Conservation (phyloP, 2,797 vertebrate species). For the Diplodus sargus region DNA sequence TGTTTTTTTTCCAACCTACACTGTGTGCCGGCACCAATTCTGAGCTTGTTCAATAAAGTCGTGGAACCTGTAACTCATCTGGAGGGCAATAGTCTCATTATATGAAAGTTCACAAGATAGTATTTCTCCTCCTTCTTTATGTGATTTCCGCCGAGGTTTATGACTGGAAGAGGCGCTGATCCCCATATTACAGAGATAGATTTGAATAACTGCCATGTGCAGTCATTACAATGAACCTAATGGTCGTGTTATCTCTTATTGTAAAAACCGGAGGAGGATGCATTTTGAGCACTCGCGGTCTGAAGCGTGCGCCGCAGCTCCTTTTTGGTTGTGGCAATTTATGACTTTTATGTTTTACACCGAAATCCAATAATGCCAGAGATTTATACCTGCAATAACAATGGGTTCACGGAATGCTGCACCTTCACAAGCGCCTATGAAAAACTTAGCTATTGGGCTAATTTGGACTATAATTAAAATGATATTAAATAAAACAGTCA, state of each 20-base stretch:
- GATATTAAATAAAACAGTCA: conserved; percentile 17
- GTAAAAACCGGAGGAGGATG: conserved; percentile 31
- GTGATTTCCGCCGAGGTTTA: conserved; percentile 52
- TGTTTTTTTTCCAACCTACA: conserved; percentile 2
- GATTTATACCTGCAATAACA: conserved; percentile 59
- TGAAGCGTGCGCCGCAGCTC: conserved; percentile 14
- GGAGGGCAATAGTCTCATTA: conserved; percentile 32
- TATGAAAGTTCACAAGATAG: conserved; percentile 50
- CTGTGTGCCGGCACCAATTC: conserved; percentile 8
- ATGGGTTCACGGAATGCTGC: conserved; percentile 4
- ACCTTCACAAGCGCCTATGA: conserved; percentile 1
- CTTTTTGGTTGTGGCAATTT: conserved; percentile 41
- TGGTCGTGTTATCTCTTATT: conserved; percentile 45
- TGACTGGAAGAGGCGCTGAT: conserved; percentile 34
- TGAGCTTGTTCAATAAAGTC: conserved; percentile 43
- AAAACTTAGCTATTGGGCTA: conserved; percentile 23
- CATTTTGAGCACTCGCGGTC: conserved; percentile 32
- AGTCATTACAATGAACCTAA: conserved; percentile 53
- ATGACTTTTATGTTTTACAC: conserved; percentile 59
- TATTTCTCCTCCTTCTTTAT: conserved; percentile 47
- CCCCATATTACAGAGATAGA: conserved; percentile 63
- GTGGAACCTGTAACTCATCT: conserved; percentile 63
- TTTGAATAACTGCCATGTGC: conserved; percentile 67
- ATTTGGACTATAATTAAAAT: conserved; percentile 25
- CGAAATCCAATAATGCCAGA: conserved; percentile 44